Conservation (phyloP, 2,797 vertebrate species). For the Argentina silus region DNA sequence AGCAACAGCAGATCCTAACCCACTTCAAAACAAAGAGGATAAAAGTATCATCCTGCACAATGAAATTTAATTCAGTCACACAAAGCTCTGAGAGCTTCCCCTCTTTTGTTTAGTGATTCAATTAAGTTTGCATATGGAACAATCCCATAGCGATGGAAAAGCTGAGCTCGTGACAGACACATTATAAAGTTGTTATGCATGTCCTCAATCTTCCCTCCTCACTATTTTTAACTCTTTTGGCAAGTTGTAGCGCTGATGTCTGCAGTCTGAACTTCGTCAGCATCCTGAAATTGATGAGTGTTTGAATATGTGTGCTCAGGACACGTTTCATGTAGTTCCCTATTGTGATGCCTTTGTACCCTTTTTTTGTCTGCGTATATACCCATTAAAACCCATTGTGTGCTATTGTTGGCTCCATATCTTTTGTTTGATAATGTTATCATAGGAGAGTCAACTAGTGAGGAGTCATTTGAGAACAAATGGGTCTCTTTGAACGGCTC, state of each 20-base stretch:
- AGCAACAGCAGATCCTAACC: conserved; percentile 18
- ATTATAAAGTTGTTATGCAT: conserved; percentile 31
- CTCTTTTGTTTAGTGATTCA: conserved; percentile 60
- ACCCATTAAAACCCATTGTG: too few species aligned
- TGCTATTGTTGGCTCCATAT: too few species aligned
- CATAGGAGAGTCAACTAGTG: too few species aligned
- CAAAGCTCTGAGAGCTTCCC: conserved; percentile 50
- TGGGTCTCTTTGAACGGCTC: too few species aligned
- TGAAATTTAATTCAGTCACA: conserved; percentile 59
- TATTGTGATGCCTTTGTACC: background rate
- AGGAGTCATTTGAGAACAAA: too few species aligned
- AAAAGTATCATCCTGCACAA: conserved; percentile 44
- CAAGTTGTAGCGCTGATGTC: background rate
- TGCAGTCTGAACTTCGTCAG: conserved; percentile 3
- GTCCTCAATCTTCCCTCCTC: conserved; percentile 9
- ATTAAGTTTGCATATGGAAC: conserved; percentile 60
- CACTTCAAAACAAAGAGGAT: conserved; percentile 44
- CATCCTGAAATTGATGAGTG: background rate
- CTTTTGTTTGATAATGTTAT: too few species aligned
- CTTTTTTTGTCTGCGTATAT: too few species aligned
- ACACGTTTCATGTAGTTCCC: background rate
- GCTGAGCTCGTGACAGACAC: conserved; percentile 36
- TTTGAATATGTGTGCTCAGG: background rate
- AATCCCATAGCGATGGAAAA: conserved; percentile 44
- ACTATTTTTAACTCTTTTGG: conserved; percentile 2